A percentile compares a stretch with the other conserved stretches of the same genome.
These are phyloP conservation scores for Galemys pyrenaicus DNA, from an alignment of 2,113 vertebrate genomes.

Conservation along the genomic window DNA sequence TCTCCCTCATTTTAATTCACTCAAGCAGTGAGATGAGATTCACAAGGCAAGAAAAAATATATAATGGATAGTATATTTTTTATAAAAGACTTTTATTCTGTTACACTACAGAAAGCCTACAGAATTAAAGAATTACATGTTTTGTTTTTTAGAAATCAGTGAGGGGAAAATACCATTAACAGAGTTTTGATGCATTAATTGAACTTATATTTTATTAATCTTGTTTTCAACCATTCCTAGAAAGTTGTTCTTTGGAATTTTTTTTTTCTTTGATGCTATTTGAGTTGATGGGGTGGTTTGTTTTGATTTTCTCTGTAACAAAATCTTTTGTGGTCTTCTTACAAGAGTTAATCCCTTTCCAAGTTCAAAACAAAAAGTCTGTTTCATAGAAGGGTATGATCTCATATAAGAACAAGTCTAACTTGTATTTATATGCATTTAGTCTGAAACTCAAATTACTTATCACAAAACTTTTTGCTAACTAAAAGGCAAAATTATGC, in stretches of 20 bases:
- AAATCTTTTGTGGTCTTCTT: conserved; percentile 11
- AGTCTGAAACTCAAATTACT: neutral
- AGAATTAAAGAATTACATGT: conserved; percentile 3
- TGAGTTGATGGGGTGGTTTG: neutral
- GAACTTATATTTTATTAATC: conserved; percentile 33
- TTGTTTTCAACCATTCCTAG: conserved; percentile 40
- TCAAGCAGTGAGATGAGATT: conserved; percentile 56
- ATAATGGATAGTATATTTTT: neutral
- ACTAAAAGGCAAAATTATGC: neutral
- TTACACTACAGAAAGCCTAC: conserved; percentile 30
- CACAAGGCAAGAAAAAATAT: conserved; percentile 50
- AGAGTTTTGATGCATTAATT: neutral
- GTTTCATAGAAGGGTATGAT: neutral
- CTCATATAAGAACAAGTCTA: neutral
- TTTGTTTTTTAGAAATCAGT: conserved; percentile 37
- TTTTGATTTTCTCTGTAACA: conserved; percentile 48
- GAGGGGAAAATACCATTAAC: conserved; percentile 2
- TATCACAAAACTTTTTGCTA: conserved; percentile 29
- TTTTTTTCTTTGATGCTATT: neutral
- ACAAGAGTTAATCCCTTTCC: conserved; percentile 31
- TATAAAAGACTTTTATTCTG: neutral
- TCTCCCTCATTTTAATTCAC: conserved; percentile 67
- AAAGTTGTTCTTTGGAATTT: conserved; percentile 33
- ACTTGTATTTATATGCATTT: conserved; percentile 17
- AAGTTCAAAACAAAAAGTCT: conserved; percentile 17